Evolutionary conservation across 1,140 invertebrate species (phyloP), one percentile per base, ranked within the genome.

Genomic region (Zaprionus vittiger): DNA sequence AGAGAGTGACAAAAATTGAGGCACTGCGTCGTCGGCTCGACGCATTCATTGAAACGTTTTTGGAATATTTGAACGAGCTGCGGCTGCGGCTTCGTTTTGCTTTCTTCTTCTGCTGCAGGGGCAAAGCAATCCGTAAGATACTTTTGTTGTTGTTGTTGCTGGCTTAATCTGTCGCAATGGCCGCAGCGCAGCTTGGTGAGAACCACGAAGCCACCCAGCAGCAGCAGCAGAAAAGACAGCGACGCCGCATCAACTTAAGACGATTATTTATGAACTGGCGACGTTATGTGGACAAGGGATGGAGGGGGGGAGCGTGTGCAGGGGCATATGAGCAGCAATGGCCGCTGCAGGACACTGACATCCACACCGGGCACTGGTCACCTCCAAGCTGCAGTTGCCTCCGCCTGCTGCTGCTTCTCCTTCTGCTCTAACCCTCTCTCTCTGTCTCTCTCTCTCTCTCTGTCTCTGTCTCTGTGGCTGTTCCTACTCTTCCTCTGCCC

Each of bases 241-340:
- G 77, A 72, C 77, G 67, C 77, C 83, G 77, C 83, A 87, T 91
- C 83, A 89, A 91, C 87, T 91, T 91, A 91, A 91, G 89, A 89
- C 89, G 89, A 91, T 91, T 91, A 91, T 91, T 91, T 91, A 91
- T 91, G 89, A 91, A 91, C 89, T 91, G 81, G 64, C 68, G 65
- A 49, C 70, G 68, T 38, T 15, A n/a, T 59, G 22, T 28, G 47
- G 22, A 52, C 2, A 59, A 62, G 38, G 44, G 38, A 47, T 47
- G 20, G 38, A 37, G 41, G 15, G 20, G 38, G 12, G 26, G n/a
- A n/a, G 34, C n/a, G 41, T 7, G 5, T 17, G 34, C 6, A 26
- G 55, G 14, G 24, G 57, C 26, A 28, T 7, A 7, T 34, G 31
- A 34, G 9, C 54, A 41, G 56, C 74, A 74, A 87, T 86, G 83